phyloP scores from a whole-genome alignment of 2,113 vertebrate species.

The Notiomystis cincta region DNA sequence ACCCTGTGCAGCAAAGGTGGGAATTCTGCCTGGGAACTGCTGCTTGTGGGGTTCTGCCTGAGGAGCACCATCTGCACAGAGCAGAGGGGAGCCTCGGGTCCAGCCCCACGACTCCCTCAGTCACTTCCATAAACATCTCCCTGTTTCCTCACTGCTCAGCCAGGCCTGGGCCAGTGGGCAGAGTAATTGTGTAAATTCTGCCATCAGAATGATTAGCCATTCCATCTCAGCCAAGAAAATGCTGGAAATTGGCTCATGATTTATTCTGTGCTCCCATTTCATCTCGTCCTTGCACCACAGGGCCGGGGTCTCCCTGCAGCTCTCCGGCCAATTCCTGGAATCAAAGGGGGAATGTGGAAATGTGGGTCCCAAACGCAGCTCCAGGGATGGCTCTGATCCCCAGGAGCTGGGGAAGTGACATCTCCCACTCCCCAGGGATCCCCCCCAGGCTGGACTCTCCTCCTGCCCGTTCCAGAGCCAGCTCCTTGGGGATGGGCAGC shows the following conservation, averaged over 20 bases:
- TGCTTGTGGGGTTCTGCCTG: fast-evolving
- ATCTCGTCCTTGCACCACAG: neutral
- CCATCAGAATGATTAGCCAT: slow-evolving; percentile 43
- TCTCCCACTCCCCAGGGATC: neutral
- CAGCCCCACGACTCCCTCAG: neutral
- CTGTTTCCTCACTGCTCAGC: neutral
- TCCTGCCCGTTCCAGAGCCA: neutral
- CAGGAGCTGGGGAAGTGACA: neutral
- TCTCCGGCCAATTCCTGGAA: neutral
- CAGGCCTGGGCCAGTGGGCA: neutral
- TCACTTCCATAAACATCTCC: neutral
- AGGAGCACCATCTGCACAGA: neutral
- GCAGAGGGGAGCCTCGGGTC: neutral
- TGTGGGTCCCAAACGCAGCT: neutral
- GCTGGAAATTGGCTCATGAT: slow-evolving; percentile 51
- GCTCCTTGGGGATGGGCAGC: fast-evolving
- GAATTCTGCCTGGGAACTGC: neutral
- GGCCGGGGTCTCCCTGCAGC: slow-evolving; percentile 12
- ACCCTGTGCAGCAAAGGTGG: fast-evolving
- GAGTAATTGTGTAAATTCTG: slow-evolving; percentile 48
- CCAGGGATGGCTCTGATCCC: fast-evolving
- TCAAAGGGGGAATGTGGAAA: neutral
- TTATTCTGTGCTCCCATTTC: slow-evolving; percentile 32
- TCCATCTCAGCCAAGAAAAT: slow-evolving; percentile 44
- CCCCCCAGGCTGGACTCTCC: neutral